phyloP scores from a whole-genome alignment of 2,113 vertebrate genomes.

The Nyctereutes procyonoides region DNA sequence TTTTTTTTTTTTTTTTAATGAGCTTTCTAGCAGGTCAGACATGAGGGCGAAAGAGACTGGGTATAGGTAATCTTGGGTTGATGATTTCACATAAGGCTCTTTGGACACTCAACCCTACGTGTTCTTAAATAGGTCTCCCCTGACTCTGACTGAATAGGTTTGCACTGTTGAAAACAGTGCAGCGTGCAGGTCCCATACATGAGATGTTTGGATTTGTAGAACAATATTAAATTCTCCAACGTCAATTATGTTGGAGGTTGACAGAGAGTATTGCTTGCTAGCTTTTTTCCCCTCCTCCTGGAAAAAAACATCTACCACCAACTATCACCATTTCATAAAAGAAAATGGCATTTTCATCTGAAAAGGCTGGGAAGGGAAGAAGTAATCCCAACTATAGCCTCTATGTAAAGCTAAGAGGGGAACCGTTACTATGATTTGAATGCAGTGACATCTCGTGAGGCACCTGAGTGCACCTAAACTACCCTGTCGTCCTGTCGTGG shows the following conservation, averaged over 20 bases:
- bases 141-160: neutral
- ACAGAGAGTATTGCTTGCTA: neutral
- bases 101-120: neutral
- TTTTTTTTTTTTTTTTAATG: neutral
- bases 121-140: neutral
- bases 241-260: neutral
- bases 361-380: neutral
- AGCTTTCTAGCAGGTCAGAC: neutral
- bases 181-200: accelerated
- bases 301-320: neutral
- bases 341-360: conserved; percentile 14
- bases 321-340: neutral
- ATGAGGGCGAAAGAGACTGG: neutral
- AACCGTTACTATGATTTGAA: neutral
- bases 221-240: conserved; percentile 11
- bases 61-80: neutral
- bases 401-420: neutral
- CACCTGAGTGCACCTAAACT: neutral
- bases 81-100: neutral
- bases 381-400: neutral
- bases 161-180: neutral
- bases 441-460: neutral
- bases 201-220: neutral
- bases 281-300: too few species aligned
- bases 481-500: accelerated